Percentiles rank a stretch among this genome's conserved stretches.
Evolutionary conservation across 2,797 vertebrate genomes (phyloP).

Genomic region (Lophotriccus pileatus): DNA sequence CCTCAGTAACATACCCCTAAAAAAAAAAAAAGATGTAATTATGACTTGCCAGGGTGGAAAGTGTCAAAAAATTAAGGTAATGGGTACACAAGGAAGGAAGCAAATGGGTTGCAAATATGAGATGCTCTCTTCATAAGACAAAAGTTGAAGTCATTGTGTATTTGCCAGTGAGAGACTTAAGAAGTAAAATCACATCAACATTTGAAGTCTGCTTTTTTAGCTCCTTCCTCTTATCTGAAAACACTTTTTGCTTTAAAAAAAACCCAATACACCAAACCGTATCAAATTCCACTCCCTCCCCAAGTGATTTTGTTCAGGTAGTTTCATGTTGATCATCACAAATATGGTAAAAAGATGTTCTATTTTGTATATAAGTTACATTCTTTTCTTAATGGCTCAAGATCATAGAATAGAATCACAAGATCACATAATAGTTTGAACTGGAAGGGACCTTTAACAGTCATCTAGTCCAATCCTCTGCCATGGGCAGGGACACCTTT

Average conservation of each 20-base stretch:
- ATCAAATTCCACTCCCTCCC: not conserved
- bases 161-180: not conserved
- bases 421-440: not conserved
- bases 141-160: fast-evolving
- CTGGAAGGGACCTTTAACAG: not conserved
- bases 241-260: not conserved
- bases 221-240: not conserved
- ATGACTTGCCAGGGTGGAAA: not conserved
- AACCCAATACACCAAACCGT: not conserved
- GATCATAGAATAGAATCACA: not conserved
- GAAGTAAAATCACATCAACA: not conserved
- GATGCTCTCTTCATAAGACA: fast-evolving
- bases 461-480: not conserved
- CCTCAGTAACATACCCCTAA: not conserved
- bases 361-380: not conserved
- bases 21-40: not conserved
- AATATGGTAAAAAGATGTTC: too few species aligned
- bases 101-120: not conserved
- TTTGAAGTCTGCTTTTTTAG: not conserved
- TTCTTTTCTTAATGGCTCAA: not conserved
- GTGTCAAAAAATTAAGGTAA: not conserved
- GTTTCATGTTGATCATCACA: not conserved
- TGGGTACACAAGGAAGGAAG: not conserved
- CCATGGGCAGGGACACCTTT: not conserved
- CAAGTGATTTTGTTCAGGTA: not conserved